Base-by-base conservation (phyloP, 2,113 vertebrate species). In the Irena cyanogastra region DNA sequence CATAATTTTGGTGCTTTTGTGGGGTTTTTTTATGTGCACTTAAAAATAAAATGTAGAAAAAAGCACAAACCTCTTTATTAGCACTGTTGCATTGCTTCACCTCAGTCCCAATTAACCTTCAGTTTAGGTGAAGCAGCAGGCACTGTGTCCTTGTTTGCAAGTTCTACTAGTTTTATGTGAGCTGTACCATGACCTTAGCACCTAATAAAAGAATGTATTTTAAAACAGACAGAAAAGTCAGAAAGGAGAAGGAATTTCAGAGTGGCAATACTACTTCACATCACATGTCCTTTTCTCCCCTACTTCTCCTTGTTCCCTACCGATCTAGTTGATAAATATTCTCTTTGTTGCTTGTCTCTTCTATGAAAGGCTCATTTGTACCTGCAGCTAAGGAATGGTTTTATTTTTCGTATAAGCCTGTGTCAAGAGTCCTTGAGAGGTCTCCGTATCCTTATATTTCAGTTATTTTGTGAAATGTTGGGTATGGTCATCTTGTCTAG, bases 141-240 rank as follows among this genome's bases (percentile, higher is more conserved):
- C 14, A 1, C 56, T 35, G 68, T 63, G 87, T 75, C 82, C 72
- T 94, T 97, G 79, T 72, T 93, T 90, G 54, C 41, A 84, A 82
- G 75, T 68, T 76, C 83, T 50, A 23, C 33, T 71, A 80, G 59
- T 81, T 91, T 95, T 87, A 85, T 70, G 33, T 72, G 79, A 61
- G n/a, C 50, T 88, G 49, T 85, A 44, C 52, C 33, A 18, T 83
- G 89, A 71, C 83, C 91, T 95, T 69, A 57, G 41, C 42, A 87
- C 45, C 80, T 83, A 94, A 91, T 89, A 93, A 94, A 96, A 91
- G 87, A 39, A 90, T 23, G 10, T 94, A 60, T 92, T 94, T 94
- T 90, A 92, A 95, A 90, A 95, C 77, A 96, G 93, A 72, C 14
- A 61, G 85, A 84, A 65, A 82, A 95, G 45, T 68, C 50, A 66